A percentile compares a stretch with the other conserved stretches of the same genome.
These are phyloP conservation scores for Nephotettix cincticeps DNA, from an alignment of 1,140 invertebrate species.

Conservation along the genomic window DNA sequence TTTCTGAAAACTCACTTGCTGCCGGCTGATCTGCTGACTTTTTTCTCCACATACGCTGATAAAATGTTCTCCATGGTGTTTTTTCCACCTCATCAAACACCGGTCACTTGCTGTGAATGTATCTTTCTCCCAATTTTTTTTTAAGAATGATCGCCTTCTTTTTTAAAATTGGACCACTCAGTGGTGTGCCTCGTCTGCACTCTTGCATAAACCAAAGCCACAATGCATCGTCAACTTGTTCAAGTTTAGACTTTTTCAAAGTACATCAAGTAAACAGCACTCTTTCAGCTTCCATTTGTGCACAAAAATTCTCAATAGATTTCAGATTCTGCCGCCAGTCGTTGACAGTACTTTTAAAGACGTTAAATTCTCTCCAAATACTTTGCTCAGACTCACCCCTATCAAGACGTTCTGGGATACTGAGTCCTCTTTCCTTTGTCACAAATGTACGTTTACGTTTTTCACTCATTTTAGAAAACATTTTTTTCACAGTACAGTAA, in stretches of 20 bases:
- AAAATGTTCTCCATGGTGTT: not conserved
- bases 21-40: conserved; percentile 1
- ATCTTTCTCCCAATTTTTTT: not conserved
- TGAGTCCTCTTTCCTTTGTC: no score
- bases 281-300: not conserved
- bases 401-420: not conserved
- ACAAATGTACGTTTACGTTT: no score
- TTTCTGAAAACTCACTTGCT: conserved; percentile 5
- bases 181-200: not conserved
- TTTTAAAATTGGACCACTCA: not conserved
- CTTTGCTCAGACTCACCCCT: not conserved
- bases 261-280: not conserved
- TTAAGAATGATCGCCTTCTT: not conserved
- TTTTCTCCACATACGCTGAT: not conserved
- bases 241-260: not conserved
- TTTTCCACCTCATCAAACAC: not conserved
- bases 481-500: no score
- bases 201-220: not conserved
- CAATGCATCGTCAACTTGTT: not conserved
- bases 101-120: not conserved
- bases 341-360: not conserved
- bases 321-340: not conserved
- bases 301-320: not conserved
- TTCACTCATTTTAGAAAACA: no score
- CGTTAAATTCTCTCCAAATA: not conserved